These are phyloP conservation scores for Melanargia galathea DNA, from an alignment of 2,888 invertebrate genomes.

Conservation along the genomic window DNA sequence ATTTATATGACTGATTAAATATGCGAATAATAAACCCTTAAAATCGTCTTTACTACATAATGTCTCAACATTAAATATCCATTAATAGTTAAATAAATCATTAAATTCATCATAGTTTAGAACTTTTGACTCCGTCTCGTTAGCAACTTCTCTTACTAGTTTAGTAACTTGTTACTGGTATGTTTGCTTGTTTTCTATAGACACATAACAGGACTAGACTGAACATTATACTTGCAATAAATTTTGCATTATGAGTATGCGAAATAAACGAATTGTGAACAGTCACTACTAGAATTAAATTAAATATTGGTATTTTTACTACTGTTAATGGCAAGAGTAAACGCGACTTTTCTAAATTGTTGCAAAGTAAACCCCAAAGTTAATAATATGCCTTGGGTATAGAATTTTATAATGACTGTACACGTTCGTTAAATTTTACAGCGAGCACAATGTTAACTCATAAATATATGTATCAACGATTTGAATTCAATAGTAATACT, in stretches of 20 bases:
- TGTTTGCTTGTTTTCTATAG: background rate
- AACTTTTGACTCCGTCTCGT: slow-evolving; percentile 8
- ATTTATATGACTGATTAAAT: too few relatives aligned
- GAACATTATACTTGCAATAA: background rate
- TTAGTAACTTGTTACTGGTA: background rate
- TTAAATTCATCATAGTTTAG: background rate
- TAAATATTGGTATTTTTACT: too few relatives aligned
- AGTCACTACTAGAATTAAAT: background rate
- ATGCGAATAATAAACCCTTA: too few relatives aligned
- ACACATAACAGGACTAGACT: slow-evolving; percentile 11
- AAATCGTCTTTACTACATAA: too few relatives aligned
- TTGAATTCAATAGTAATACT: background rate
- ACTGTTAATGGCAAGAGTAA: background rate
- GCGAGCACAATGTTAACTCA: slow-evolving; percentile 26
- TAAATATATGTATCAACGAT: slow-evolving; percentile 1
- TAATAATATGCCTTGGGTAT: background rate
- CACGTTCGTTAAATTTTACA: background rate
- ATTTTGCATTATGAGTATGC: background rate
- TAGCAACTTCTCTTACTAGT: background rate
- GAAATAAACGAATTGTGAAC: background rate
- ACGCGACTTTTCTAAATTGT: background rate
- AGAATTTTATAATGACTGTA: background rate
- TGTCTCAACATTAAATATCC: background rate
- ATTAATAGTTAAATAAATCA: too few relatives aligned
- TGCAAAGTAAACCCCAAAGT: background rate